These are phyloP conservation scores for Plodia interpunctella DNA, from an alignment of 1,140 invertebrate genomes.

Conservation along the genomic window DNA sequence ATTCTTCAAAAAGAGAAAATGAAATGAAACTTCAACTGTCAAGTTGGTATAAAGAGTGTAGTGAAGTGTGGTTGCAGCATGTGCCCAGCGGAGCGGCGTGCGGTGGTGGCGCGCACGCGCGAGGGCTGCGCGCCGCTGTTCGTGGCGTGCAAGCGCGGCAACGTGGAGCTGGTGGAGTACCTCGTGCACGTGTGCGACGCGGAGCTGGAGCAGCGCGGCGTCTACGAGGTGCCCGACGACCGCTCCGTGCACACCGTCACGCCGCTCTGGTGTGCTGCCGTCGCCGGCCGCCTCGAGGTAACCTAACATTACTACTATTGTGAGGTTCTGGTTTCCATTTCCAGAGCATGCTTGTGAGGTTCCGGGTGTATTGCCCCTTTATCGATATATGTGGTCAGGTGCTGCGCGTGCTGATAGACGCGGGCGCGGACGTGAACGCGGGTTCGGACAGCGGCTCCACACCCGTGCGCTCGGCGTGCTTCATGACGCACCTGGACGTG, in stretches of 20 bases:
- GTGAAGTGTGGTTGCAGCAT: conserved; percentile 41
- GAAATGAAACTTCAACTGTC: too few species aligned
- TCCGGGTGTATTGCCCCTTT: conserved; percentile 88
- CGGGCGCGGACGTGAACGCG: conserved; percentile 90
- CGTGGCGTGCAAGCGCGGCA: conserved; percentile 89
- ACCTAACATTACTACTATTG: too few species aligned
- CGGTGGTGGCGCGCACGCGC: conserved; percentile 81
- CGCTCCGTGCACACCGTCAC: conserved; percentile 87
- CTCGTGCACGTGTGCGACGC: conserved; percentile 88
- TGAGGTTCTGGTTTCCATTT: too few species aligned
- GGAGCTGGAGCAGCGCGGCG: conserved; percentile 90
- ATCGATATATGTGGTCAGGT: conserved; percentile 63
- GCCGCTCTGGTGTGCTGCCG: conserved; percentile 95
- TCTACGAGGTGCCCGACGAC: conserved; percentile 79
- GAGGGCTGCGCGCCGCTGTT: conserved; percentile 93
- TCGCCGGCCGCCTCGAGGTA: conserved; percentile 85
- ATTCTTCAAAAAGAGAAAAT: too few species aligned
- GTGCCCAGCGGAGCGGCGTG: conserved; percentile 77
- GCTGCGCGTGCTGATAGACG: conserved; percentile 86
- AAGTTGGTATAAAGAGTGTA: not conserved
- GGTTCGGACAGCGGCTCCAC: conserved; percentile 93
- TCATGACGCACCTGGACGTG: conserved; percentile 92
- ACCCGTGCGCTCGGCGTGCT: conserved; percentile 92
- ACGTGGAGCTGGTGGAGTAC: conserved; percentile 93
- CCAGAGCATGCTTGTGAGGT: conserved; percentile 92